A percentile compares a stretch with the other conserved stretches of the same genome.
phyloP scores from a whole-genome alignment of 2,113 vertebrate species.

The Cyanocitta stelleri region DNA sequence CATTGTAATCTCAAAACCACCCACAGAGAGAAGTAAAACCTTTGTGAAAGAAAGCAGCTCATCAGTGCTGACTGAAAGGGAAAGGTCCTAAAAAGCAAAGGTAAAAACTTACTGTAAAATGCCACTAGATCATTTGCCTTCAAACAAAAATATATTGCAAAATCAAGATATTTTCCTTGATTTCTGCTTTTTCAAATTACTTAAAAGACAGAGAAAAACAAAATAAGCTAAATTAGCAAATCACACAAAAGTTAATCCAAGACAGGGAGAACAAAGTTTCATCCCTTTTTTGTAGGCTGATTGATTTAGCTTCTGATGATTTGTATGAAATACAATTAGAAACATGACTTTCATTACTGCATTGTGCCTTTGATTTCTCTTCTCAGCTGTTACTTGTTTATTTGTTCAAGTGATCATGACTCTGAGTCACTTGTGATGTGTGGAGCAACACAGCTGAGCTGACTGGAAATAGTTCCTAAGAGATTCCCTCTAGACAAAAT shows the following conservation, averaged over 20 bases:
- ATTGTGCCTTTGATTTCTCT: constrained; percentile 21
- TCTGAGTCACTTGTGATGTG: constrained; percentile 24
- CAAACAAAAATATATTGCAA: neutral
- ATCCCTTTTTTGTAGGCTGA: neutral
- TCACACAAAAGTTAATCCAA: neutral
- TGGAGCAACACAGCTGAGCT: neutral
- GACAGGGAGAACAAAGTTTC: neutral
- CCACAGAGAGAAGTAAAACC: neutral
- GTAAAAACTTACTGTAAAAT: neutral
- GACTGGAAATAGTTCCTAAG: neutral
- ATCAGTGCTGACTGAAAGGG: neutral
- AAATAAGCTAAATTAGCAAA: neutral
- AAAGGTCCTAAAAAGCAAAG: neutral
- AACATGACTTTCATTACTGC: constrained; percentile 15
- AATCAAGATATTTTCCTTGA: neutral
- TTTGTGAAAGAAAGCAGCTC: neutral
- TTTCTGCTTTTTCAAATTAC: neutral
- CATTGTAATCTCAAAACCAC: neutral
- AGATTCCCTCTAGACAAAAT: neutral
- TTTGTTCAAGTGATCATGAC: constrained; percentile 24
- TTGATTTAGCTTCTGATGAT: neutral
- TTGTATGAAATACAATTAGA: neutral
- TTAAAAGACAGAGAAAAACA: neutral
- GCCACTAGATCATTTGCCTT: neutral
- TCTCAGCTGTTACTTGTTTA: constrained; percentile 19